phyloP scores from a whole-genome alignment of 2,888 invertebrate species.

The Synergus itoensis region DNA sequence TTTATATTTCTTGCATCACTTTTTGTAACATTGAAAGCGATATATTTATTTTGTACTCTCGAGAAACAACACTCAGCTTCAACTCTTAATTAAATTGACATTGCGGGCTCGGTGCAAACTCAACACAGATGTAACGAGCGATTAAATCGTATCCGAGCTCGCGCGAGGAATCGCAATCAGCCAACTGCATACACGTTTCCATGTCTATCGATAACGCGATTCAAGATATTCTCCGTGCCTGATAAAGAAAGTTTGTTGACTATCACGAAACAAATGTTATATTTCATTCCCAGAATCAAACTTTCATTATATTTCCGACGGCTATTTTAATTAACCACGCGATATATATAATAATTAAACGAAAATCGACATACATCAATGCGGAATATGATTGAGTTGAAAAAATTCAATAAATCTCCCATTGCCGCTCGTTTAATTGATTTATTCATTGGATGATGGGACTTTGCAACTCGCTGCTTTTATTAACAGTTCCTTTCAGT shows the following conservation, averaged over 20 bases:
- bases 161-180: slow-evolving; percentile 21
- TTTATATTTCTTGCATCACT: neutral
- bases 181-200: neutral
- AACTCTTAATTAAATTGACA: slow-evolving; percentile 19
- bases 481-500: slow-evolving; percentile 21
- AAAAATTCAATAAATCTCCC: neutral
- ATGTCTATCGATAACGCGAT: slow-evolving; percentile 9
- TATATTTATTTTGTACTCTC: neutral
- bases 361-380: neutral
- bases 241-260: neutral
- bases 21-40: neutral
- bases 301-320: neutral
- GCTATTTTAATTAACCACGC: neutral
- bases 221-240: neutral
- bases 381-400: neutral
- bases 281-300: neutral
- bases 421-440: neutral
- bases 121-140: slow-evolving; percentile 2
- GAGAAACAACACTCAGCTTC: neutral
- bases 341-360: neutral
- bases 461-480: neutral
- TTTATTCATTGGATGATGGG: neutral
- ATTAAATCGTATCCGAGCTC: slow-evolving; percentile 26
- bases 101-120: neutral
- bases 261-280: neutral